A percentile compares a stretch with the other conserved stretches of the same genome.
Evolutionary conservation across 2,888 invertebrate genomes (phyloP).

Genomic region (Erynnis tages): DNA sequence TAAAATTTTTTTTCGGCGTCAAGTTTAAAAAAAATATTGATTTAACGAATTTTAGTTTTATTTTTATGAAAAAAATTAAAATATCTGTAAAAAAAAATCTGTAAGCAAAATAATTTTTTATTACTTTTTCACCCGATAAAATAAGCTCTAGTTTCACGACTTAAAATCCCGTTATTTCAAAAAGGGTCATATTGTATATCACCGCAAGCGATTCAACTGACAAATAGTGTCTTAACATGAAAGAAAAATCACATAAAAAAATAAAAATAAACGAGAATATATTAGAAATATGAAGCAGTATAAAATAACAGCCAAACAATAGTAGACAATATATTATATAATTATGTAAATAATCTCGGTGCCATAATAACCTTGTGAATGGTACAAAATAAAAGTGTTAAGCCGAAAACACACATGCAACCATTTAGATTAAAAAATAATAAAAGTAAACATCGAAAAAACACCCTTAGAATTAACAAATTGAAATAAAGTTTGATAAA

Average conservation of each 20-base stretch:
- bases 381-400: conserved; percentile 35
- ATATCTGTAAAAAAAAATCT: not conserved
- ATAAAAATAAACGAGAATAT: not conserved
- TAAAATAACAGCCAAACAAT: conserved; percentile 69
- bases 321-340: conserved; percentile 41
- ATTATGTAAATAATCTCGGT: conserved; percentile 38
- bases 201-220: no score
- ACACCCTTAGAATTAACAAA: no score
- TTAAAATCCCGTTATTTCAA: no score
- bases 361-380: conserved; percentile 37
- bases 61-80: not conserved
- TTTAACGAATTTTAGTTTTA: no score
- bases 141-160: no score
- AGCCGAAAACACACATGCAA: conserved; percentile 29
- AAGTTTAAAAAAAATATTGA: no score
- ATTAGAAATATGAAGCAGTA: conserved; percentile 34
- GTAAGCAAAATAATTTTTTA: no score
- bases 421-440: conserved; percentile 30
- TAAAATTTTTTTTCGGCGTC: no score
- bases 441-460: no score
- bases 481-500: no score
- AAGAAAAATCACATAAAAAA: conserved; percentile 31
- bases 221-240: conserved; percentile 32
- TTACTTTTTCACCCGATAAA: no score
- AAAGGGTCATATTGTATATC: no score